These are phyloP conservation scores for Iphiclides podalirius DNA, from an alignment of 2,888 invertebrate genomes.

Conservation along the genomic window DNA sequence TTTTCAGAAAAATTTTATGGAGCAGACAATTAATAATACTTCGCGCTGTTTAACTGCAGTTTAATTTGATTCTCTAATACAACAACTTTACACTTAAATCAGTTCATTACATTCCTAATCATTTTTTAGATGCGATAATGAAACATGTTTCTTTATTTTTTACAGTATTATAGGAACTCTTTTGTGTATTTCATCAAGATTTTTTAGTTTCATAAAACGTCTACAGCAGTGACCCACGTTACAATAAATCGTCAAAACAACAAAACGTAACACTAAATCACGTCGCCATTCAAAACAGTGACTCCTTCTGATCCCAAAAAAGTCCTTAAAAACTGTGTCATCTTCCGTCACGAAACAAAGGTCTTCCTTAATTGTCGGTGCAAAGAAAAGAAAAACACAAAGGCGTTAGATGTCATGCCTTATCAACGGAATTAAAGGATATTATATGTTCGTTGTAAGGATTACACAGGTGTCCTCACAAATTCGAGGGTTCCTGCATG, in stretches of 20 bases:
- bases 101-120: too few species aligned
- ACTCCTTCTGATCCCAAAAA: slow-evolving; percentile 48
- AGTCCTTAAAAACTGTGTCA: slow-evolving; percentile 61
- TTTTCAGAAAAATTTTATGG: too few species aligned
- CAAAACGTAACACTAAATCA: slow-evolving; percentile 69
- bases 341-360: slow-evolving; percentile 69
- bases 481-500: slow-evolving; percentile 36
- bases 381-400: slow-evolving; percentile 60
- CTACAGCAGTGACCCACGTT: too few species aligned
- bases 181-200: too few species aligned
- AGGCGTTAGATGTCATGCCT: slow-evolving; percentile 74
- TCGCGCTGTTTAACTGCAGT: too few species aligned
- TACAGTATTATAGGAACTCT: too few species aligned
- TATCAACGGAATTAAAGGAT: slow-evolving; percentile 77
- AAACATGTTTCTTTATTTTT: too few species aligned
- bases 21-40: too few species aligned
- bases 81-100: too few species aligned
- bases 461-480: slow-evolving; percentile 74
- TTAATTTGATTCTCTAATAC: too few species aligned
- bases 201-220: too few species aligned
- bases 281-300: slow-evolving; percentile 68
- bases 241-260: slow-evolving; percentile 69
- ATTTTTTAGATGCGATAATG: too few species aligned
- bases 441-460: slow-evolving; percentile 72
- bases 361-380: slow-evolving; percentile 66